These are phyloP conservation scores for Scaptomyza caliginosa DNA, from an alignment of 2,888 invertebrate species.

Conservation along the genomic window DNA sequence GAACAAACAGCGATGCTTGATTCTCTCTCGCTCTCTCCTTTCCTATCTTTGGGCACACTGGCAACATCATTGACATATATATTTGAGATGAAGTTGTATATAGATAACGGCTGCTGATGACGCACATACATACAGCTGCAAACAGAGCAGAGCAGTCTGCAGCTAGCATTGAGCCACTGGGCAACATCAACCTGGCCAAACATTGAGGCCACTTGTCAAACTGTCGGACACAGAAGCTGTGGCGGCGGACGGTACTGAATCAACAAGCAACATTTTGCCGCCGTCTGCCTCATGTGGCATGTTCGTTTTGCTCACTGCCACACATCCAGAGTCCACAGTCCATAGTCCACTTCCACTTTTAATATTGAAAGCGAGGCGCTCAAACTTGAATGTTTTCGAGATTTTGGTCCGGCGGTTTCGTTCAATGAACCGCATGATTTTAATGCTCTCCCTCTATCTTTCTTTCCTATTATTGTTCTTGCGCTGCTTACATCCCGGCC, in stretches of 20 bases:
- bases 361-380: slow-evolving; percentile 65
- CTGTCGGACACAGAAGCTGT: slow-evolving; percentile 36
- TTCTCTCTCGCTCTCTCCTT: too few relatives aligned
- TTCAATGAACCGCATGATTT: slow-evolving; percentile 76
- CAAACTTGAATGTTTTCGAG: slow-evolving; percentile 20
- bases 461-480: too few relatives aligned
- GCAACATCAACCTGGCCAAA: slow-evolving; percentile 52
- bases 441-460: slow-evolving; percentile 47
- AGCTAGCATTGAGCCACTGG: slow-evolving; percentile 4
- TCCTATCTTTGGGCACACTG: slow-evolving; percentile 22
- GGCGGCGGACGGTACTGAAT: slow-evolving; percentile 34
- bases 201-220: slow-evolving; percentile 70
- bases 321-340: not conserved
- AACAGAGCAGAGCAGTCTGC: slow-evolving; percentile 1
- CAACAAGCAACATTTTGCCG: slow-evolving; percentile 44
- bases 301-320: slow-evolving; percentile 6
- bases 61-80: slow-evolving; percentile 74
- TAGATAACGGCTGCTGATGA: not conserved
- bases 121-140: slow-evolving; percentile 5
- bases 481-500: slow-evolving; percentile 18
- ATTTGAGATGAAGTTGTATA: slow-evolving; percentile 16
- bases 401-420: slow-evolving; percentile 55
- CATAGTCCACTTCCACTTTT: slow-evolving; percentile 64
- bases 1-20: slow-evolving; percentile 65
- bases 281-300: slow-evolving; percentile 25